Conservation (phyloP, 2,113 vertebrate species). For the Agapornis roseicollis region DNA sequence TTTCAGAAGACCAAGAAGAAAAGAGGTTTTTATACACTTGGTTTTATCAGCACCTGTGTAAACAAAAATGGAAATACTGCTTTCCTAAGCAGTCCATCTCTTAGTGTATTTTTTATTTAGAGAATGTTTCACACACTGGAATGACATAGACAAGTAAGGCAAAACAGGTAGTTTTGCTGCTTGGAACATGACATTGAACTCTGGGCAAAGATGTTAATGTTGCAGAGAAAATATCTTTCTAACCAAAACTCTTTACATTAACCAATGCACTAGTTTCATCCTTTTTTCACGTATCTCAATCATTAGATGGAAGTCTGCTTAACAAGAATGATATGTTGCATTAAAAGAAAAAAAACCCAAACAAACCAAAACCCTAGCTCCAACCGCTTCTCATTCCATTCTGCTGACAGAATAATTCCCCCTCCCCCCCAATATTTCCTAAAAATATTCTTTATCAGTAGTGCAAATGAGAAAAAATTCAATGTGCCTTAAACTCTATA, state of each 20-base stretch:
- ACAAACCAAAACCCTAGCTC: neutral
- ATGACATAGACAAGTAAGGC: neutral
- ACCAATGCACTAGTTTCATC: neutral
- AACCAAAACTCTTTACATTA: neutral
- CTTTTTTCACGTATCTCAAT: neutral
- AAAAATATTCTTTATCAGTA: neutral
- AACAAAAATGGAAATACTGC: neutral
- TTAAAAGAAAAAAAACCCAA: neutral
- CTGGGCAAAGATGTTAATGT: neutral
- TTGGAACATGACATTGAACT: neutral
- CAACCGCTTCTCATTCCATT: neutral
- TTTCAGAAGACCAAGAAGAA: slow-evolving; percentile 76
- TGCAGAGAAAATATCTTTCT: neutral
- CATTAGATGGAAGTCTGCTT: neutral
- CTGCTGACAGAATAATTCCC: neutral
- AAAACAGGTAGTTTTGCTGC: neutral
- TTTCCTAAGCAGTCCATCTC: neutral
- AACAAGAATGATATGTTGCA: neutral
- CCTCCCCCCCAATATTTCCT: neutral
- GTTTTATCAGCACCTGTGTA: neutral
- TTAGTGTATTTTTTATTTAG: neutral
- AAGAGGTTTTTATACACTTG: slow-evolving; percentile 45
- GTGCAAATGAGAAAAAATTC: neutral
- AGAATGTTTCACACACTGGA: accelerated
- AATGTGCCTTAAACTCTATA: neutral